phyloP scores from a whole-genome alignment of 2,888 invertebrate species.

The Erebia ligea region DNA sequence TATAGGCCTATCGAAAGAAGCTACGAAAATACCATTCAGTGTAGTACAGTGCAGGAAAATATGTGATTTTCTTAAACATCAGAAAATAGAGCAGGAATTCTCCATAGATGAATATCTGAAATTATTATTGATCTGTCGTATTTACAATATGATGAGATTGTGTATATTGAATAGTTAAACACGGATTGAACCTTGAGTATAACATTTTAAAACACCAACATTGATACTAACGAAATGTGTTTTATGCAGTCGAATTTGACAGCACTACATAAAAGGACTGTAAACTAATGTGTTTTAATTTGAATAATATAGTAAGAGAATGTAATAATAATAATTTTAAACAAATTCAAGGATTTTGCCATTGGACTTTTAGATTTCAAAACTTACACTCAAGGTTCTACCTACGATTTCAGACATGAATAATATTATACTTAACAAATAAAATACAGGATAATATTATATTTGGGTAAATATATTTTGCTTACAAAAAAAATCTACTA shows the following conservation, averaged over 20 bases:
- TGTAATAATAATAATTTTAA: background rate
- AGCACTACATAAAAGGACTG: background rate
- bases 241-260: background rate
- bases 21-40: slow-evolving; percentile 76
- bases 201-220: background rate
- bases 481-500: slow-evolving; percentile 34
- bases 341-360: background rate
- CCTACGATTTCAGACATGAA: slow-evolving; percentile 49
- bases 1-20: slow-evolving; percentile 64
- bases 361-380: background rate
- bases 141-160: slow-evolving; percentile 61
- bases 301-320: background rate
- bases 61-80: slow-evolving; percentile 66
- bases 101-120: slow-evolving; percentile 70
- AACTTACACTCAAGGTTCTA: slow-evolving; percentile 30
- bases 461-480: slow-evolving; percentile 28
- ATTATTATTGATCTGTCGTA: slow-evolving; percentile 69
- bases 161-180: slow-evolving; percentile 73
- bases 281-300: background rate
- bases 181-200: slow-evolving; percentile 38
- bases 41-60: slow-evolving; percentile 75
- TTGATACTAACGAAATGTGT: background rate
- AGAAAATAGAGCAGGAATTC: slow-evolving; percentile 75
- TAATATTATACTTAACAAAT: slow-evolving; percentile 13
- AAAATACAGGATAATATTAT: slow-evolving; percentile 10